A percentile compares a stretch with the other conserved stretches of the same genome.
Evolutionary conservation across 2,888 invertebrate genomes (phyloP).

Genomic region (Pyralis farinalis): DNA sequence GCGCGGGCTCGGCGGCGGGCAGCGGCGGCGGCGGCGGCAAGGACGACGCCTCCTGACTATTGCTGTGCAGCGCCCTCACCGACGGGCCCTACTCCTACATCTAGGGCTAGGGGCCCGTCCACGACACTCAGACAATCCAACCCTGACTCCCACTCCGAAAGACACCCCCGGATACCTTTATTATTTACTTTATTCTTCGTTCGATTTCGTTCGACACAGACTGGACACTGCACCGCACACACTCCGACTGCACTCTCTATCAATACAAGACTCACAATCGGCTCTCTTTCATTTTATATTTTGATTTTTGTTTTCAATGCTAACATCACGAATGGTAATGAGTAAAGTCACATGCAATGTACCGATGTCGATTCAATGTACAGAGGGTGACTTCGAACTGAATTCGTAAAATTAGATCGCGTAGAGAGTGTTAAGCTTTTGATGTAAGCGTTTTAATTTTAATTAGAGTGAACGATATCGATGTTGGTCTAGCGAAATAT

Average conservation of each 20-base stretch:
- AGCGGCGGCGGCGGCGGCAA: slow-evolving; percentile 78
- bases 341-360: slow-evolving; percentile 12
- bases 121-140: slow-evolving; percentile 41
- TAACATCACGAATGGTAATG: slow-evolving; percentile 1
- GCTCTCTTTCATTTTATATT: not conserved
- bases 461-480: slow-evolving; percentile 23
- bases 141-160: slow-evolving; percentile 19
- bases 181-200: slow-evolving; percentile 13
- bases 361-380: slow-evolving; percentile 12
- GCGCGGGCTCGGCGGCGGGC: slow-evolving; percentile 63
- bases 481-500: too few species aligned
- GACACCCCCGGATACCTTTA: not conserved
- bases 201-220: slow-evolving; percentile 15
- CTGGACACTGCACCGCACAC: slow-evolving; percentile 17
- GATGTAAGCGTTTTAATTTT: slow-evolving; percentile 30
- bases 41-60: slow-evolving; percentile 98
- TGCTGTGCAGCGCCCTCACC: slow-evolving; percentile 99
- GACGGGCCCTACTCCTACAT: slow-evolving; percentile 98
- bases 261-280: slow-evolving; percentile 1
- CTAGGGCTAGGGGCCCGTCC: slow-evolving; percentile 68
- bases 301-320: slow-evolving; percentile 2
- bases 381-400: slow-evolving; percentile 16
- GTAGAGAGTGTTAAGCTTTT: slow-evolving; percentile 33
- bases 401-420: slow-evolving; percentile 16
- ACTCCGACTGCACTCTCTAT: slow-evolving; percentile 12